Conservation (phyloP, 2,797 vertebrate genomes). For the Masticophis lateralis region DNA sequence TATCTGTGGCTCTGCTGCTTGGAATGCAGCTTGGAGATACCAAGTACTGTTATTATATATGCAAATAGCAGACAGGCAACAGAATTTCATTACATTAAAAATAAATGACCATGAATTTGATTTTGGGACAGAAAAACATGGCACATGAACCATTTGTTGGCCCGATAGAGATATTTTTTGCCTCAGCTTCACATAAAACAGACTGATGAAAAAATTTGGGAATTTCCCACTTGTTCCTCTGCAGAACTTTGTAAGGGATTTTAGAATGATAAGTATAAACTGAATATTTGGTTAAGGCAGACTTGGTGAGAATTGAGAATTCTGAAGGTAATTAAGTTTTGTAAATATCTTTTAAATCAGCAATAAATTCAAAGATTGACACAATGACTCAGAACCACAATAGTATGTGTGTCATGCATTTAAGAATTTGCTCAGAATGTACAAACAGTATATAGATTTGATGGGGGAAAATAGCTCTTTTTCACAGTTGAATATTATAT, state of each 20-base stretch:
- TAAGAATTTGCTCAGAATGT: background rate
- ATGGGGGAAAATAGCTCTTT: background rate
- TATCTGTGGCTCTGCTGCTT: background rate
- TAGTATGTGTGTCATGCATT: background rate
- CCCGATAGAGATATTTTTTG: background rate
- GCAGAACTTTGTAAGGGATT: background rate
- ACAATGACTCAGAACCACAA: background rate
- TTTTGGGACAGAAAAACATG: background rate
- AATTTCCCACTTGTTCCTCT: background rate
- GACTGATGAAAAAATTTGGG: background rate
- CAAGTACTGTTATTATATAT: background rate
- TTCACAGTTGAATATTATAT: background rate
- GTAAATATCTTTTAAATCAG: background rate
- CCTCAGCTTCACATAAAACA: background rate
- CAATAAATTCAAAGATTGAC: background rate
- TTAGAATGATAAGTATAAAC: background rate
- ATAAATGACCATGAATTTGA: background rate
- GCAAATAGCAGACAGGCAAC: background rate
- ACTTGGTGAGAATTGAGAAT: background rate
- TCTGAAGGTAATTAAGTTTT: background rate
- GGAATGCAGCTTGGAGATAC: background rate
- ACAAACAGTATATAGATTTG: background rate
- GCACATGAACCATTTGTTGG: background rate
- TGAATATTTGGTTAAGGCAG: background rate
- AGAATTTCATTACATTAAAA: background rate